Evolutionary conservation across 2,797 vertebrate genomes (phyloP), one percentile per base, ranked within the genome.

Genomic region (Prunella strophiata): DNA sequence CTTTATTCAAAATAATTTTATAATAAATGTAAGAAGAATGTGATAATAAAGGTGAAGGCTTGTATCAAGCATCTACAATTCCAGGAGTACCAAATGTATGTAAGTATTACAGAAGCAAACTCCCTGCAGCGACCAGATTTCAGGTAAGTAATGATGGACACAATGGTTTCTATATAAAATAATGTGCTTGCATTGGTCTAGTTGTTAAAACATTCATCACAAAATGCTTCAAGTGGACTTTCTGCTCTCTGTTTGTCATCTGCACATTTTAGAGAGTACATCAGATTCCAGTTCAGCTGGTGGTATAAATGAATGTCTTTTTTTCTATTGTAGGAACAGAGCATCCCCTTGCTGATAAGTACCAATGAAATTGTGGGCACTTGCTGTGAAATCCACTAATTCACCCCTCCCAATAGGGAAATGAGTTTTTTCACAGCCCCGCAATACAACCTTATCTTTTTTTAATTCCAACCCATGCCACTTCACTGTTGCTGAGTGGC

Each of bases 361-460:
- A 89, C 48, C 26, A 66, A 59, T 17, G 63, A 88, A 88, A n/a
- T 67, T 83, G 36, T 61, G 82, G 30, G 21, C 36, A 42, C 36
- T 78, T 80, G 47, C 70, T 92, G 74, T 66, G 91, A 94, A 91
- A 94, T 62, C 36, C 45, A 58, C 47, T 51, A 68, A 72, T 78
- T 92, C 52, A 62, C 72, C 61, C 47, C 22, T 72, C 36, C 36
- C 29, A 12, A 12, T 1, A 48, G 58, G 55, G 22, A 91, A 78
- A 51, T 21, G 2, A 77, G 19, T 8, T 83, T 82, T 89, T 50
- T 73, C n/a, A 45, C 57, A 88, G 38, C 16, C 32, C 11, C 3
- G 22, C 57, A 27, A 52, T 34, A 70, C 29, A 61, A 25, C 23
- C 19, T 43, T 57, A 34, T 18, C 6, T 48, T 50, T 76, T 71